Base-by-base conservation (phyloP, 2,797 vertebrate species). In the Poeciliopsis turneri region DNA sequence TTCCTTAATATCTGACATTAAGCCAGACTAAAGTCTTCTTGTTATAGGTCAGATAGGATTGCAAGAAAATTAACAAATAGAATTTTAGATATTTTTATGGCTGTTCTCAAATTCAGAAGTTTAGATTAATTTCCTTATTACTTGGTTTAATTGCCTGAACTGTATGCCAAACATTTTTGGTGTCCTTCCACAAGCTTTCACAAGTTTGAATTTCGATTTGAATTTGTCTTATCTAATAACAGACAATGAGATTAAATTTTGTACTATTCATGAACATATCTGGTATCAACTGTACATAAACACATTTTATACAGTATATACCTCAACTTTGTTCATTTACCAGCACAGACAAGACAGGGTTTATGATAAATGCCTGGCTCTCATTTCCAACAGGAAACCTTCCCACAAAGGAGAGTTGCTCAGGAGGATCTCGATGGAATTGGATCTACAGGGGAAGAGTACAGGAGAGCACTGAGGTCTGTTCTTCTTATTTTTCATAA, bases 361-460 rank as follows among this genome's bases (percentile, higher is more conserved):
- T 36, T 47, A n/a, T 69, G 72, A 46, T 66, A 0, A 74, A 72
- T n/a, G 13, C 41, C 23, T 2, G 3, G 1, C 4, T 33, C 0
- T 69, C 0, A 23, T 79, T 84, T 85, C 49, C 6, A 78, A 82
- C 74, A 95, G 94, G 93, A 95, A 74, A 84, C 75, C 8, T 92
- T 94, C 76, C 87, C 89, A 25, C 92, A 91, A 43, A 23, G 91
- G 46, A 94, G 86, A 84, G 45, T 78, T 33, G 84, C 84, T 81
- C 92, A 88, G 49, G 93, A 93, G 57, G 94, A 94, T 86, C 87
- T 94, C 33, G 90, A 94, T 89, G 93, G 94, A 70, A 97, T 97
- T 61, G 94, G 95, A 0, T 93, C 96, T 51, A 96, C 97, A 23
- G 97, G 97, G 86, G 97, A 98, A 0, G 98, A 99, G 76, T 99